Conservation (phyloP, 2,113 vertebrate species). For the Protobothrops flavoviridis region DNA sequence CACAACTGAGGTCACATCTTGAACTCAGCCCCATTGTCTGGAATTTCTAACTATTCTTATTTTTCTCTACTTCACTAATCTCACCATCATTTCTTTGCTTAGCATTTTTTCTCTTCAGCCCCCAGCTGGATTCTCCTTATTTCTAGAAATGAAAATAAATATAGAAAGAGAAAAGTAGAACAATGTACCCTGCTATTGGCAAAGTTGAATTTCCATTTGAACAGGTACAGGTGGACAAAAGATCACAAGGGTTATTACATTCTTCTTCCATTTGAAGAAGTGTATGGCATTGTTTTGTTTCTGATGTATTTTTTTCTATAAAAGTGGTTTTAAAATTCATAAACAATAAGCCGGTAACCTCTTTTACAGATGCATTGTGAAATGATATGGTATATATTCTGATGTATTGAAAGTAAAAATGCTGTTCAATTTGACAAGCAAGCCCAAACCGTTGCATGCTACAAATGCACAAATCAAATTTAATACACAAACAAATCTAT, state of each 20-base stretch:
- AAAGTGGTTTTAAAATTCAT: constrained; percentile 7
- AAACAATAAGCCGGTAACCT: background rate
- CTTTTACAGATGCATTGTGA: background rate
- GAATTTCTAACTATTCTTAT: background rate
- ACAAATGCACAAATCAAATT: constrained; percentile 8
- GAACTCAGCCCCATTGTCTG: background rate
- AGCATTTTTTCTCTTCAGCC: background rate
- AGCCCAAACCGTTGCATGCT: background rate
- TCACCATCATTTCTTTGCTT: background rate
- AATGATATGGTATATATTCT: background rate
- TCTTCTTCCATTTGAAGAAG: background rate
- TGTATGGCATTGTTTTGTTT: background rate
- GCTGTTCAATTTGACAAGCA: constrained; percentile 19
- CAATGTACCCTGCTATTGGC: background rate
- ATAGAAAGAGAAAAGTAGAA: background rate
- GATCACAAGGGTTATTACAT: background rate
- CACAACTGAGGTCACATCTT: background rate
- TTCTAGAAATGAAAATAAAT: background rate
- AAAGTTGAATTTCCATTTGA: background rate
- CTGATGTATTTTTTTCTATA: background rate
- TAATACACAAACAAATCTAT: background rate
- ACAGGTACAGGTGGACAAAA: background rate
- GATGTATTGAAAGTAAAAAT: constrained; percentile 7
- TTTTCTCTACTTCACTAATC: background rate
- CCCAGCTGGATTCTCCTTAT: background rate